Evolutionary conservation across 2,797 vertebrate species (phyloP).

Genomic region (Bucorvus abyssinicus): DNA sequence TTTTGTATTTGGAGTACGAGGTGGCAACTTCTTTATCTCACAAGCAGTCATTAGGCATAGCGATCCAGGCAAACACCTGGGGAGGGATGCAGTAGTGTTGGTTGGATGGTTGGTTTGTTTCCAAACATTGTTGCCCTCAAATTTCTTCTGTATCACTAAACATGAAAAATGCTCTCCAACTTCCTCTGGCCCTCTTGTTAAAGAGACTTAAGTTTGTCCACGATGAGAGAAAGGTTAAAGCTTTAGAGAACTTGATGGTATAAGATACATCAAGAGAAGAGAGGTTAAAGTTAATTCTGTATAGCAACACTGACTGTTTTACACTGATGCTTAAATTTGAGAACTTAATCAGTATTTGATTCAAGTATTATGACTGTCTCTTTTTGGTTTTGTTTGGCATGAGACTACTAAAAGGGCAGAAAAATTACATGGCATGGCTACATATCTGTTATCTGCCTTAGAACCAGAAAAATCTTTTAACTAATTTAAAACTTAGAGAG

Average conservation of each 20-base stretch:
- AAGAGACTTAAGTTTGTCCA: neutral
- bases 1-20: neutral
- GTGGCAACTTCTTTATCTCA: neutral
- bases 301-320: neutral
- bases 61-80: neutral
- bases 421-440: neutral
- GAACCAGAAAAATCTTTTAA: neutral
- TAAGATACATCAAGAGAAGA: neutral
- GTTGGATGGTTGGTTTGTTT: neutral
- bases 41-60: neutral
- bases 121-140: neutral
- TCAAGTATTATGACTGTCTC: neutral
- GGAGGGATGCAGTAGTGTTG: neutral
- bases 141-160: neutral
- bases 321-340: neutral
- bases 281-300: neutral
- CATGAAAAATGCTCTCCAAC: neutral
- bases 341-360: neutral
- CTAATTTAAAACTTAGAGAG: neutral
- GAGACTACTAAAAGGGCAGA: neutral
- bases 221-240: neutral
- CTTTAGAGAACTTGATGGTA: neutral
- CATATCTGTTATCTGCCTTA: neutral
- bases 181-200: neutral
- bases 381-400: neutral